Conservation (phyloP, 2,888 invertebrate genomes). For the Thymelicus lineola region DNA sequence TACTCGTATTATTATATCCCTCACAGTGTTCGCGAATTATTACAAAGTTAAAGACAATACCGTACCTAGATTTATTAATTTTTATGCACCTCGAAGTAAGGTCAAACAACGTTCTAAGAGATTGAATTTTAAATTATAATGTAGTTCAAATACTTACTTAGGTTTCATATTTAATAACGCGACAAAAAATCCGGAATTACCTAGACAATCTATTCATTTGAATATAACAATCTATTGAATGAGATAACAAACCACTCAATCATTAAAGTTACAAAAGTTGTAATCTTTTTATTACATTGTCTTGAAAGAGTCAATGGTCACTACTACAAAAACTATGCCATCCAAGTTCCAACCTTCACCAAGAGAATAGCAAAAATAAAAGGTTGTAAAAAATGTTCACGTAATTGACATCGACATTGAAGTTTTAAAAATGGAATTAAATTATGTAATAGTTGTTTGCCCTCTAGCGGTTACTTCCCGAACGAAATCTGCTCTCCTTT, state of each 20-base stretch:
- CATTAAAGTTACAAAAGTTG: not conserved
- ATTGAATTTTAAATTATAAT: not conserved
- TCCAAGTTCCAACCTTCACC: slow-evolving; percentile 2
- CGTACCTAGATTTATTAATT: not conserved
- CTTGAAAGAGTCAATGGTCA: not conserved
- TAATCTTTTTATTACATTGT: slow-evolving; percentile 6
- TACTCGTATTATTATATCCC: too few species aligned
- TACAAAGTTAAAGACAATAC: too few species aligned
- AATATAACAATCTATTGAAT: slow-evolving; percentile 19
- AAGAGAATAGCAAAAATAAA: not conserved
- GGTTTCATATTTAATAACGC: not conserved
- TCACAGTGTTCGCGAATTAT: too few species aligned
- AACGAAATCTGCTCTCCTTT: not conserved
- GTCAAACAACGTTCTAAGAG: slow-evolving; percentile 19
- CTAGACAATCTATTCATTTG: not conserved
- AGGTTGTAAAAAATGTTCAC: not conserved
- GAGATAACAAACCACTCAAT: slow-evolving; percentile 4
- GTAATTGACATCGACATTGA: slow-evolving; percentile 7
- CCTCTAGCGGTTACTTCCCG: not conserved
- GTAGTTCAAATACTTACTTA: not conserved
- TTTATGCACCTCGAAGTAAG: slow-evolving; percentile 13
- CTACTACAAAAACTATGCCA: not conserved
- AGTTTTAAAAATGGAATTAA: not conserved
- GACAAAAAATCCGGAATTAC: slow-evolving; percentile 23
- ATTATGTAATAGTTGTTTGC: not conserved